Evolutionary conservation across 2,888 invertebrate species (phyloP).

Genomic region (Mantis religiosa): DNA sequence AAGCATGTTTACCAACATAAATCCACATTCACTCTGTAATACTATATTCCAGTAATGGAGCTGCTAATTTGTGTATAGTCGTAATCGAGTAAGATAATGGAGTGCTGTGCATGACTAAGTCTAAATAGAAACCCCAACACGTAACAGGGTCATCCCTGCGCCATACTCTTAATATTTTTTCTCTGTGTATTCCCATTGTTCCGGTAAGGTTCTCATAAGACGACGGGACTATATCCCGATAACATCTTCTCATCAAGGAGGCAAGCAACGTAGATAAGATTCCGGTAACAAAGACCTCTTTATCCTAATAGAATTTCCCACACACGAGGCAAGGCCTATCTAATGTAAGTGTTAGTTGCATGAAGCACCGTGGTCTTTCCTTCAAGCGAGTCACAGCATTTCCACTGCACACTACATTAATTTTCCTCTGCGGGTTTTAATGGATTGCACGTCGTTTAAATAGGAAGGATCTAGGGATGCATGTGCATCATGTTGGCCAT

Average conservation of each 20-base stretch:
- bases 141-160: not conserved
- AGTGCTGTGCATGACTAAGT: not conserved
- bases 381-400: not conserved
- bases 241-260: not conserved
- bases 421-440: conserved; percentile 9
- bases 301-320: conserved; percentile 9
- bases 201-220: not conserved
- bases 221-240: not conserved
- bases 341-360: not conserved
- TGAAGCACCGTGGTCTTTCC: not conserved
- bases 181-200: not conserved
- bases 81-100: not conserved
- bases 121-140: not conserved
- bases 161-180: not conserved
- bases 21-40: not conserved
- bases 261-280: not conserved
- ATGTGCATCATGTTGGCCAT: not conserved
- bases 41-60: not conserved
- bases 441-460: conserved; percentile 14
- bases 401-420: conserved; percentile 12
- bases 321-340: not conserved
- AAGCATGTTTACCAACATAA: not conserved
- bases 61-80: not conserved
- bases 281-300: not conserved
- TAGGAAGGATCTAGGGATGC: not conserved